These are phyloP conservation scores for Thaumatotibia leucotreta DNA, from an alignment of 1,140 invertebrate species.

Conservation along the genomic window DNA sequence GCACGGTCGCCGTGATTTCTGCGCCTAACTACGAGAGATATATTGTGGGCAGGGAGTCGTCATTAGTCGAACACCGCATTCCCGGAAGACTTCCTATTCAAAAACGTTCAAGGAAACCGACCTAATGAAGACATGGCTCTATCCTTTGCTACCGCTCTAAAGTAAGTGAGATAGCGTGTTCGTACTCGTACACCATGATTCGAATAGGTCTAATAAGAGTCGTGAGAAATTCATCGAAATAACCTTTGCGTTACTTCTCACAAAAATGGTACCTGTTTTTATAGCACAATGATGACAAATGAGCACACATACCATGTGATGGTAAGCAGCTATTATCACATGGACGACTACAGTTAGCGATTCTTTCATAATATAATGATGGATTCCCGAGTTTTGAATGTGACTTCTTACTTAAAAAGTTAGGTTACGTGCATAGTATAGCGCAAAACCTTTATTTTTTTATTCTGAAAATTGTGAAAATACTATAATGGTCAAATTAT, in stretches of 20 bases:
- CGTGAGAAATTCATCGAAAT: slow-evolving; percentile 50
- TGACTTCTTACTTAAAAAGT: no score
- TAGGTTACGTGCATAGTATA: no score
- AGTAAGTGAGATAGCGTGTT: background rate
- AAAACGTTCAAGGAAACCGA: background rate
- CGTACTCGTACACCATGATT: background rate
- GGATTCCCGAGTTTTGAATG: no score
- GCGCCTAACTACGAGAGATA: slow-evolving; percentile 67
- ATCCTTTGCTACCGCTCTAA: background rate
- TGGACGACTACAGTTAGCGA: no score
- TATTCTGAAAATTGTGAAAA: no score
- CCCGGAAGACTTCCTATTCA: slow-evolving; percentile 1
- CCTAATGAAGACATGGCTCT: background rate
- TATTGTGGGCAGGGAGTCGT: slow-evolving; percentile 53
- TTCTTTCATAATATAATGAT: no score
- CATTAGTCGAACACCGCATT: slow-evolving; percentile 55
- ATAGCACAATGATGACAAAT: no score
- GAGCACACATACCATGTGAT: no score
- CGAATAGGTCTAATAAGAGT: slow-evolving; percentile 10
- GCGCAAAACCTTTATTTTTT: no score
- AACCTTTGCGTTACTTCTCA: slow-evolving; percentile 55
- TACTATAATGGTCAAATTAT: no score
- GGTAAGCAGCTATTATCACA: no score
- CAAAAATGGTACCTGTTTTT: no score
- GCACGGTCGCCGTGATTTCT: slow-evolving; percentile 66